Evolutionary conservation across 2,797 vertebrate genomes (phyloP).

Genomic region (Coranthus polyacanthus): DNA sequence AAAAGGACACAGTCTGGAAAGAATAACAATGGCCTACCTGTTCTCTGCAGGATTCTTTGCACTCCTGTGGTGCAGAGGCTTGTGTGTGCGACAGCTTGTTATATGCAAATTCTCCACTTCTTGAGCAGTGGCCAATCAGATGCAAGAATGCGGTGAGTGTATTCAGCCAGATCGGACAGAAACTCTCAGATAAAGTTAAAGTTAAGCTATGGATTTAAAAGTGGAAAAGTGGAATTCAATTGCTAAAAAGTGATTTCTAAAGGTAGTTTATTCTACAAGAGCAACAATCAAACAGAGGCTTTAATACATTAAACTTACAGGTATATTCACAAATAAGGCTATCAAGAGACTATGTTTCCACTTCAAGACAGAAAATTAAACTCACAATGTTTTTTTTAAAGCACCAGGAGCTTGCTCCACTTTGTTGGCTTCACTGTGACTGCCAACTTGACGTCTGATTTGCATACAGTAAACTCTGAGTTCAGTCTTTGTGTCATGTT

Average conservation of each 20-base stretch:
- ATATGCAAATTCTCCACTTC: conserved; percentile 73
- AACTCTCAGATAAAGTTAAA: not conserved
- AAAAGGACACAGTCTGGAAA: not conserved
- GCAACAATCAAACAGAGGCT: not conserved
- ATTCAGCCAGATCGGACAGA: conserved; percentile 28
- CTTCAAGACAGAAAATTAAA: no score
- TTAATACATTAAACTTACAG: not conserved
- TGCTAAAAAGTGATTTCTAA: not conserved
- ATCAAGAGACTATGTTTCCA: not conserved
- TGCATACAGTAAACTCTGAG: conserved; percentile 45
- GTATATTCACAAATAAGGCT: not conserved
- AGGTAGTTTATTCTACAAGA: not conserved
- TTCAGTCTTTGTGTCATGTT: conserved; percentile 17
- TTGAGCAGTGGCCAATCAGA: conserved; percentile 60
- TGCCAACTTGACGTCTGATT: conserved; percentile 28
- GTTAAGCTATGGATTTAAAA: not conserved
- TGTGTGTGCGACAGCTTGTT: conserved; percentile 48
- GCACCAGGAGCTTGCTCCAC: no score
- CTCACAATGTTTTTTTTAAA: not conserved
- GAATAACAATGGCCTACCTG: conserved; percentile 44
- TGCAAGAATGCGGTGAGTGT: conserved; percentile 10
- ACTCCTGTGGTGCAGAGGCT: conserved; percentile 46
- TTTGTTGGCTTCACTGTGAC: not conserved
- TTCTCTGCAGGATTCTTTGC: conserved; percentile 32
- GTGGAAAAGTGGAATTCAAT: not conserved